Conservation (phyloP, 1,140 invertebrate genomes). For the Anastrepha ludens region DNA sequence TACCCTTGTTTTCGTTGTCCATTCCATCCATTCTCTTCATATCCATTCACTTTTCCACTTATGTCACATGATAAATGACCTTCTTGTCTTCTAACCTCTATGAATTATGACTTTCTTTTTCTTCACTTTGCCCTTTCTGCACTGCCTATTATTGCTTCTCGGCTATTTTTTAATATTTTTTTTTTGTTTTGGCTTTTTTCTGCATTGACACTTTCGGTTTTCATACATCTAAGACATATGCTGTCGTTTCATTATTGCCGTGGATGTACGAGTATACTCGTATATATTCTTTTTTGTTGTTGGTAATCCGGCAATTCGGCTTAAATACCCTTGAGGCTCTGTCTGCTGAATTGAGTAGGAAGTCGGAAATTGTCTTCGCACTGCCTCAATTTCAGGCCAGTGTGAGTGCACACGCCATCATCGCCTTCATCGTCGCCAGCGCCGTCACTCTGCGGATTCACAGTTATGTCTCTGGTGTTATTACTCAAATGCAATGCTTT, state of each 20-base stretch:
- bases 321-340: constrained; percentile 58
- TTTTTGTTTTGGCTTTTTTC: constrained; percentile 12
- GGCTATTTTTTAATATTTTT: background rate
- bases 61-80: constrained; percentile 59
- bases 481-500: background rate
- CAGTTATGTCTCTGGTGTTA: constrained; percentile 19
- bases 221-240: constrained; percentile 43
- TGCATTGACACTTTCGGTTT: constrained; percentile 43
- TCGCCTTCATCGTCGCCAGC: background rate
- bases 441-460: constrained; percentile 6
- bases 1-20: constrained; percentile 38
- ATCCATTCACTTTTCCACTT: constrained; percentile 54
- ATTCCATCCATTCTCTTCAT: background rate
- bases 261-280: background rate
- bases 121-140: constrained; percentile 23
- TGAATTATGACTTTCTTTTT: constrained; percentile 58
- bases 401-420: constrained; percentile 44
- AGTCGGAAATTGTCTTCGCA: constrained; percentile 56
- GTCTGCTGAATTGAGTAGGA: constrained; percentile 34
- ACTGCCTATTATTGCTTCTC: constrained; percentile 42
- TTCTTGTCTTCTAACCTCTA: constrained; percentile 56
- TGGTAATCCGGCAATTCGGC: constrained; percentile 39
- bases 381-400: background rate
- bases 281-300: background rate
- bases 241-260: background rate